Conservation (phyloP, 2,113 vertebrate genomes). For the Cynocephalus volans region DNA sequence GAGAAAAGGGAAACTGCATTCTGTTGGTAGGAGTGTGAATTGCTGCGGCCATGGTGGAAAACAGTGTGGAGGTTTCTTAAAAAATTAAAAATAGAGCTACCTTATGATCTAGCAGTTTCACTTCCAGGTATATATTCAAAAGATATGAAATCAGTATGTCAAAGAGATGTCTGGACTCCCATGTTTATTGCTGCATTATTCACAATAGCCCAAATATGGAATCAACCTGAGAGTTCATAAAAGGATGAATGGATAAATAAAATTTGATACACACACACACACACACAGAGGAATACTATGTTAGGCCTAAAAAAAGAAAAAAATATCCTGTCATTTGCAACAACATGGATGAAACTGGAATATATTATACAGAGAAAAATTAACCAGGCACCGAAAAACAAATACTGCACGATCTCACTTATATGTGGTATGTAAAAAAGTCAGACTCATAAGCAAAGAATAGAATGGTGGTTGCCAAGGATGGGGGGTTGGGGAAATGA, state of each 20-base stretch:
- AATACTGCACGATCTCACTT: not conserved
- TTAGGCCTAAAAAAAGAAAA: not conserved
- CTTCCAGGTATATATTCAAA: not conserved
- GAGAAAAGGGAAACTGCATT: not conserved
- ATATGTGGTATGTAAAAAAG: not conserved
- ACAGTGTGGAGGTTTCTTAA: not conserved
- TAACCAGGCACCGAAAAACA: not conserved
- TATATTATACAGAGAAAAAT: not conserved
- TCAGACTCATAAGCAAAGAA: not conserved
- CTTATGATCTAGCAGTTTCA: not conserved
- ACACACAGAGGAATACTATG: not conserved
- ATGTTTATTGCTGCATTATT: not conserved
- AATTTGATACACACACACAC: not conserved
- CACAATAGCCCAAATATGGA: not conserved
- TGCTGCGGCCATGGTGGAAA: not conserved
- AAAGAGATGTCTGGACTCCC: not conserved
- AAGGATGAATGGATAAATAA: not conserved
- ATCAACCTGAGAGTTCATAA: not conserved
- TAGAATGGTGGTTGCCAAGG: not conserved
- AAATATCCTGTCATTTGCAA: not conserved
- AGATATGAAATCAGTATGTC: not conserved
- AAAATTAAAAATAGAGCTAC: not conserved
- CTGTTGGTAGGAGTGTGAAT: not conserved
- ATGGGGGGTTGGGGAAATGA: no score
- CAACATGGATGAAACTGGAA: not conserved